phyloP scores from a whole-genome alignment of 2,113 vertebrate species.

The Laterallus jamaicensis region DNA sequence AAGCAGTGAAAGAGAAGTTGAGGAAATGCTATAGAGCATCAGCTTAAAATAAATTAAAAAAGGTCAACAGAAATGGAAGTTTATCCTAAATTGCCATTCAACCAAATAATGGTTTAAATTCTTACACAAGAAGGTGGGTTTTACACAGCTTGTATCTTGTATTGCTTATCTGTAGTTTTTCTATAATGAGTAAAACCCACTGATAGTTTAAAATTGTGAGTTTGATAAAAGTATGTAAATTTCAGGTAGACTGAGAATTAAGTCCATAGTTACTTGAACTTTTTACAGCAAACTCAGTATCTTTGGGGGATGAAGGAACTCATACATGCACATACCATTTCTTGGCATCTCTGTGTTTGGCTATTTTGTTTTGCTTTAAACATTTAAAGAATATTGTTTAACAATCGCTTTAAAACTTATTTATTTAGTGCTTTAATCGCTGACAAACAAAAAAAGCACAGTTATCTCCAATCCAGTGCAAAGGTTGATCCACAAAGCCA shows the following conservation, averaged over 20 bases:
- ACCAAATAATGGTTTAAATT: neutral
- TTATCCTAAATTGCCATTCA: neutral
- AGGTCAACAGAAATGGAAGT: neutral
- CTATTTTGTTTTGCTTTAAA: neutral
- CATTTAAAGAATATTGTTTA: neutral
- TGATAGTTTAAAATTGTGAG: too few species aligned
- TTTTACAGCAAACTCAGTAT: neutral
- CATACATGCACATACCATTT: neutral
- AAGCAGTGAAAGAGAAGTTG: neutral
- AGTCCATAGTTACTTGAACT: neutral
- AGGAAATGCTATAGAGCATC: neutral
- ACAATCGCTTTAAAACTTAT: neutral
- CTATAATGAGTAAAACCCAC: neutral
- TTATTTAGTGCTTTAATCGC: constrained; percentile 4
- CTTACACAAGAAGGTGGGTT: neutral
- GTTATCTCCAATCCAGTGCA: neutral
- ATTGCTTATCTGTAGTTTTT: neutral
- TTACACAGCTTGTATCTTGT: neutral
- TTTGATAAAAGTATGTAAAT: neutral
- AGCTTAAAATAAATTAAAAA: neutral
- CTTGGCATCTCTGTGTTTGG: neutral
- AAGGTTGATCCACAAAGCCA: constrained; percentile 3
- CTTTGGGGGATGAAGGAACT: neutral
- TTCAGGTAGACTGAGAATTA: neutral
- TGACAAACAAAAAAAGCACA: neutral